These are phyloP conservation scores for Apotomis capreana DNA, from an alignment of 2,888 invertebrate genomes.

Conservation along the genomic window DNA sequence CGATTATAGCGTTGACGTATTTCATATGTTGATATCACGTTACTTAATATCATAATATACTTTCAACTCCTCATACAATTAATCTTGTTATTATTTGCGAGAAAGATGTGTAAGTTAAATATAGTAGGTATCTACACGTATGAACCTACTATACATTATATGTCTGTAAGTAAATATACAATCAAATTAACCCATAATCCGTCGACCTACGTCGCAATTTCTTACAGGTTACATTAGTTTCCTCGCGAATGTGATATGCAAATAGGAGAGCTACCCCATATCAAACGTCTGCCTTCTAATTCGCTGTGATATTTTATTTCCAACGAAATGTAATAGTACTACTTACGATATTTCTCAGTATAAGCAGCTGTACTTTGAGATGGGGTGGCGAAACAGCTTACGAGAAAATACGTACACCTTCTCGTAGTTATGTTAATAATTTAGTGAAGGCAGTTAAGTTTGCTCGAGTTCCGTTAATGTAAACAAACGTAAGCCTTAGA, in stretches of 20 bases:
- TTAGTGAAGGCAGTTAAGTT: constrained; percentile 9
- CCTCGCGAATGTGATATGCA: background rate
- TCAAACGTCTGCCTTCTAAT: constrained; percentile 25
- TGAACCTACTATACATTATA: no score
- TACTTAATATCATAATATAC: no score
- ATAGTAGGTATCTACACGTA: no score
- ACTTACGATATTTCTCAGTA: no score
- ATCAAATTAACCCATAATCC: constrained; percentile 17
- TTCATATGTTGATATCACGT: background rate
- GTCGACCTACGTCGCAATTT: constrained; percentile 26
- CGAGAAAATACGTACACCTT: background rate
- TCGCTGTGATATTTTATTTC: background rate
- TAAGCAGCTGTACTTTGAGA: no score
- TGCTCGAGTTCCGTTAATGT: constrained; percentile 1
- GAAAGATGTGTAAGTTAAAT: no score
- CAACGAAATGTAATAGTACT: no score
- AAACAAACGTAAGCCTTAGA: constrained; percentile 12
- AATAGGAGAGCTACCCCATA: constrained; percentile 6
- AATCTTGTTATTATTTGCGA: no score
- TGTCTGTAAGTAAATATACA: background rate
- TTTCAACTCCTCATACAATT: no score
- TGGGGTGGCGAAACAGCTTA: no score
- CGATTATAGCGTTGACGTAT: background rate
- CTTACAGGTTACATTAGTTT: constrained; percentile 15
- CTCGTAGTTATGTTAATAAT: constrained; percentile 16